Evolutionary conservation across 1,140 invertebrate species (phyloP), one percentile per base, ranked within the genome.

Genomic region (Diachasma alloeum): DNA sequence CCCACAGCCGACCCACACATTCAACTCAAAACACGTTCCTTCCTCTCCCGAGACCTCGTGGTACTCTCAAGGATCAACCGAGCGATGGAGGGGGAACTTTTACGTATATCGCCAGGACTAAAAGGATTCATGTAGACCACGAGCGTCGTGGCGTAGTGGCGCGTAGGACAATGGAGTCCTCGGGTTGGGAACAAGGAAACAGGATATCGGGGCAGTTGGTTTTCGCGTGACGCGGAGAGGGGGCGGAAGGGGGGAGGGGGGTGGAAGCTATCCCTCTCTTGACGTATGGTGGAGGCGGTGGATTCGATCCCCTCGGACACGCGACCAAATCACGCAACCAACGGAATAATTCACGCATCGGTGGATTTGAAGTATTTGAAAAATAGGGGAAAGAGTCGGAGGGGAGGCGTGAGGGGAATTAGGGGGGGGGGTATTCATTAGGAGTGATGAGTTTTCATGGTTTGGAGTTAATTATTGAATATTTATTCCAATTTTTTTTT

Each of bases 151-250:
- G 72, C 11, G 46, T 76, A 39, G 46, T 46, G 24, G 24, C 78
- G 79, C 75, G 79, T 82, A 87, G 85, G 85, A 88, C 87, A 88
- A 87, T 86, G 83, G 83, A 87, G 83, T 80, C 83, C 83, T 83
- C 80, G 82, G 77, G 80, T 79, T 72, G 74, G 80, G 81, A 88
- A 82, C 87, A 88, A 86, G 87, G 83, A 37, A 88, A 76, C 86
- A 88, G 86, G 81, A 88, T 78, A 81, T 59, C 69, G 42, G 66
- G 75, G 70, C 59, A 56, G 78, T 77, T 11, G 26, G 19, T 36
- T 66, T 8, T 44, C 59, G 70, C 56, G 67, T 63, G 59, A 63
- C 59, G 22, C 22, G 8, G 4, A 4, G 3, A 26, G 24, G 59
- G 22, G 59, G 19, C 4, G 46, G 46, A 6, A 0, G n/a, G 19